Conservation (phyloP, 2,797 vertebrate genomes). For the Salarias fasciatus region DNA sequence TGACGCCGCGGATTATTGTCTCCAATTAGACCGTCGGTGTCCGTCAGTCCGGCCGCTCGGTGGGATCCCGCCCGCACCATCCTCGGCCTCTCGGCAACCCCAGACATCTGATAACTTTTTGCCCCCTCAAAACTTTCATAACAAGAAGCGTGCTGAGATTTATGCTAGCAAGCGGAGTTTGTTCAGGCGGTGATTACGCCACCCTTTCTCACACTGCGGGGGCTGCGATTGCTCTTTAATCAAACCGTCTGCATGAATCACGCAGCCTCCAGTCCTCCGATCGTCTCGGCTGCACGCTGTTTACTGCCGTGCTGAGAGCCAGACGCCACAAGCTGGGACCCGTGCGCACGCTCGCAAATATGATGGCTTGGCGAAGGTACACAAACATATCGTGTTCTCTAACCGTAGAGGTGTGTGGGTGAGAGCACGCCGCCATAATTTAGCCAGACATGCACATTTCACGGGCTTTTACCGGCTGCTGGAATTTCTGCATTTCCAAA, state of each 20-base stretch:
- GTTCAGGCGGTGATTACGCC: constrained; percentile 66
- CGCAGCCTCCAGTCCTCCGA: constrained; percentile 54
- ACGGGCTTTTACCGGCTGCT: constrained; percentile 15
- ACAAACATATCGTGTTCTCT: constrained; percentile 28
- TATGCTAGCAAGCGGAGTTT: constrained; percentile 47
- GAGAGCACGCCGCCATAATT: constrained; percentile 22
- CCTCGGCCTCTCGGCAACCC: constrained; percentile 26
- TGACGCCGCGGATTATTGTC: constrained; percentile 14
- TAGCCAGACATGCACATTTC: constrained; percentile 13
- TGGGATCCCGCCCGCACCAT: constrained; percentile 8
- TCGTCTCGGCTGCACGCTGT: constrained; percentile 64
- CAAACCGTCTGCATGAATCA: constrained; percentile 72
- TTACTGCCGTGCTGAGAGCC: constrained; percentile 62
- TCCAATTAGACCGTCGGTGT: neutral
- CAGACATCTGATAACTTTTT: constrained; percentile 42
- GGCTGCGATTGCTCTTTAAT: constrained; percentile 75
- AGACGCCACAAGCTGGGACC: constrained; percentile 61
- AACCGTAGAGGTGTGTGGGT: constrained; percentile 28
- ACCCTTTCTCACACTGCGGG: constrained; percentile 62
- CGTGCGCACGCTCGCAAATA: constrained; percentile 36
- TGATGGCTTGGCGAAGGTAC: constrained; percentile 24
- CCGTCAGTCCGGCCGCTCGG: constrained; percentile 14
- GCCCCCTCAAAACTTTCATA: constrained; percentile 46
- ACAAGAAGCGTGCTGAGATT: constrained; percentile 49
- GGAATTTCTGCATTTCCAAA: constrained; percentile 35